A percentile compares a stretch with the other conserved stretches of the same genome.
These are phyloP conservation scores for Phymorhynchus buccinoides DNA, from an alignment of 1,140 invertebrate genomes.

Conservation along the genomic window DNA sequence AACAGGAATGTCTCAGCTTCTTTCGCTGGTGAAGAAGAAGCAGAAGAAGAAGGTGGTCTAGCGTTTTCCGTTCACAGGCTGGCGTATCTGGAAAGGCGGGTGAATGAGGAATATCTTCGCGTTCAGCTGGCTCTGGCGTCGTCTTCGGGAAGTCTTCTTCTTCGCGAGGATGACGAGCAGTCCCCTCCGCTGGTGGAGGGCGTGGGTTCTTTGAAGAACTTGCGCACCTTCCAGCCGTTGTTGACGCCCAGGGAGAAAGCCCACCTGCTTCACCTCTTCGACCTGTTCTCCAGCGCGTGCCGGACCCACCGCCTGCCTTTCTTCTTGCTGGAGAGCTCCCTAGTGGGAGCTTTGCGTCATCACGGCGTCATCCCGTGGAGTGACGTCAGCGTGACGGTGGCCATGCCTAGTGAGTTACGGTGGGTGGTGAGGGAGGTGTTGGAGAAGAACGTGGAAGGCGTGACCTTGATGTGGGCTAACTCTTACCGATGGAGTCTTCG, in stretches of 20 bases:
- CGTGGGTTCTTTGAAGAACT: neutral
- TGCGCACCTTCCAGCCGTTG: slow-evolving; percentile 30
- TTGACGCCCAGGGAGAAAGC: slow-evolving; percentile 21
- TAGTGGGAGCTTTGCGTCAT: slow-evolving; percentile 30
- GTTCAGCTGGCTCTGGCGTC: slow-evolving; percentile 25
- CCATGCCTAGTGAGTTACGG: neutral
- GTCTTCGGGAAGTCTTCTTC: neutral
- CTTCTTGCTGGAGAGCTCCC: slow-evolving; percentile 25
- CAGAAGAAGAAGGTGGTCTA: neutral
- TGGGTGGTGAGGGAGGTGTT: neutral
- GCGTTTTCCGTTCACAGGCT: neutral
- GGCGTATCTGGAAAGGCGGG: neutral
- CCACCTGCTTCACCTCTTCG: slow-evolving; percentile 15
- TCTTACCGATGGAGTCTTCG: slow-evolving; percentile 25
- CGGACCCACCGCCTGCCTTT: neutral
- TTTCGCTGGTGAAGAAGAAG: neutral
- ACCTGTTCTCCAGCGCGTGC: slow-evolving; percentile 18
- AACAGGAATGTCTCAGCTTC: neutral
- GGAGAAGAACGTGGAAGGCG: neutral
- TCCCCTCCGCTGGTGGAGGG: neutral
- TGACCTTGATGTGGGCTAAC: slow-evolving; percentile 25
- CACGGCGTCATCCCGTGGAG: slow-evolving; percentile 28
- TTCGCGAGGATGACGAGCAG: neutral
- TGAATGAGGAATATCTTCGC: slow-evolving; percentile 20
- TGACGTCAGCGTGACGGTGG: slow-evolving; percentile 31